Evolutionary conservation across 2,888 invertebrate genomes (phyloP).

Genomic region (Habrosyne pyritoides): DNA sequence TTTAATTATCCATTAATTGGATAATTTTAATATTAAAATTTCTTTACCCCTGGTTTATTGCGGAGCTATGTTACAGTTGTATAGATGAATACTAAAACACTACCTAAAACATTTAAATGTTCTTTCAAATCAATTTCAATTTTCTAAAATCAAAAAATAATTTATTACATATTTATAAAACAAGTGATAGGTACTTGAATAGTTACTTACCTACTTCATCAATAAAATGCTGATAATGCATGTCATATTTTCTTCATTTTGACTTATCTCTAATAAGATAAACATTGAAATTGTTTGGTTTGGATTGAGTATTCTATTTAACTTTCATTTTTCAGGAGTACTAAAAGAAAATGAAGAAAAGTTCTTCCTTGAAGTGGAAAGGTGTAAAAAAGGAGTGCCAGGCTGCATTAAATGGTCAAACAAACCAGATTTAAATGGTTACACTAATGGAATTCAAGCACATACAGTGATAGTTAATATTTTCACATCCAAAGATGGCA

Average conservation of each 20-base stretch:
- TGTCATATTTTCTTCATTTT: neutral
- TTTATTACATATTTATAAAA: too few relatives aligned
- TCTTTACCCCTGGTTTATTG: too few relatives aligned
- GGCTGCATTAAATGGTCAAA: conserved; percentile 83
- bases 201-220: neutral
- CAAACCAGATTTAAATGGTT: conserved; percentile 73
- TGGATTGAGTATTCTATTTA: neutral
- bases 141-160: too few relatives aligned
- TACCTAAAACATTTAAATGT: too few relatives aligned
- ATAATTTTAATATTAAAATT: too few relatives aligned
- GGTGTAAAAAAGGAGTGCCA: conserved; percentile 76
- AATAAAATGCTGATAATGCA: neutral
- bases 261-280: neutral
- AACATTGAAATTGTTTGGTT: neutral
- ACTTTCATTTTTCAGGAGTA: conserved; percentile 72
- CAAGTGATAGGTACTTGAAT: neutral
- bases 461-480: conserved; percentile 84
- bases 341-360: conserved; percentile 81
- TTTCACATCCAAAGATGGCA: conserved; percentile 79
- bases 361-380: conserved; percentile 81
- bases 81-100: too few relatives aligned
- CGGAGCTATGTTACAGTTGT: too few relatives aligned
- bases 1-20: too few relatives aligned
- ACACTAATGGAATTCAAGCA: conserved; percentile 81
- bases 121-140: too few relatives aligned